A percentile compares a stretch with the other conserved stretches of the same genome.
Evolutionary conservation across 35 echinoderm and acorn worm species (phyloP).

Genomic region (Apostichopus parvimensis): DNA sequence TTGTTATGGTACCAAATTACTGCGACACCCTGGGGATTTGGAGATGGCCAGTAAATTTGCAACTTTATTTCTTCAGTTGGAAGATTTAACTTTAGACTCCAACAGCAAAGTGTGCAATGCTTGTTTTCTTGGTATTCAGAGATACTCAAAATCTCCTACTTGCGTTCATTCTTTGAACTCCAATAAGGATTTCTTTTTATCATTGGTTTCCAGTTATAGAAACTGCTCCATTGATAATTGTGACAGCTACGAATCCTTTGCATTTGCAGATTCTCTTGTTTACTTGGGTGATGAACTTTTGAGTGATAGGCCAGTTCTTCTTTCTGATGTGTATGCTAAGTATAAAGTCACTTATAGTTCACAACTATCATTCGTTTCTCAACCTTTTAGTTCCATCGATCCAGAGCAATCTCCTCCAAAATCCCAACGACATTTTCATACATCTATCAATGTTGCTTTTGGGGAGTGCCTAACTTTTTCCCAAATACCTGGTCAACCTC

Average conservation of each 20-base stretch:
- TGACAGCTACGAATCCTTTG: not conserved
- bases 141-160: not conserved
- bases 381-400: not conserved
- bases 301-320: slow-evolving; percentile 2
- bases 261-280: not conserved
- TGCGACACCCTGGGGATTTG: not conserved
- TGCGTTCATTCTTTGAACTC: not conserved
- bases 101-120: not conserved
- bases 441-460: slow-evolving; percentile 10
- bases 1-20: not conserved
- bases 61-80: not conserved
- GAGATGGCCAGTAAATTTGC: not conserved
- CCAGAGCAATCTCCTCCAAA: not conserved
- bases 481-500: not conserved
- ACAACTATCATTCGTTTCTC: not conserved
- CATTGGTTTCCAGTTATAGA: not conserved
- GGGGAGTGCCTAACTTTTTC: not conserved
- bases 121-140: not conserved
- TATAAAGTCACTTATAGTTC: not conserved
- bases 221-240: slow-evolving; percentile 11
- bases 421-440: not conserved
- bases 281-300: not conserved
- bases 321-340: not conserved
- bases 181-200: not conserved
- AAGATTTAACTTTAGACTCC: not conserved